Evolutionary conservation across 2,888 invertebrate genomes (phyloP).

Genomic region (Drosophila prostipennis): DNA sequence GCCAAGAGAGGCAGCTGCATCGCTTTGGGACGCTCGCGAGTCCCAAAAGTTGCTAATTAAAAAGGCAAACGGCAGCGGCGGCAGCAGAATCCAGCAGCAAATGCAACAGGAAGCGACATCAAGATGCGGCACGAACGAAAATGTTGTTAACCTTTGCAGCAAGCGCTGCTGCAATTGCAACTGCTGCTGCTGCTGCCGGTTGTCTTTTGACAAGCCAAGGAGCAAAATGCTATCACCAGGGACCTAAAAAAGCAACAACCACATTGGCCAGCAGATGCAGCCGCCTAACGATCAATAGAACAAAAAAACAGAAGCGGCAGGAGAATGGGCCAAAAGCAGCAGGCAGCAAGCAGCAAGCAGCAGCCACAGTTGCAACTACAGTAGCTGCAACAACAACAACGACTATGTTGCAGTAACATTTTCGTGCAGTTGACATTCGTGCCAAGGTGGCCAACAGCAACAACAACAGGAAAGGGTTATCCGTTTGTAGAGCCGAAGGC

Average conservation of each 20-base stretch:
- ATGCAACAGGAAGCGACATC: constrained; percentile 75
- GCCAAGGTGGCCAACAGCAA: constrained; percentile 67
- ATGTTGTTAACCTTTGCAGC: constrained; percentile 77
- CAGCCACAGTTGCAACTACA: constrained; percentile 29
- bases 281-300: constrained; percentile 78
- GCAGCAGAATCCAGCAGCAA: constrained; percentile 54
- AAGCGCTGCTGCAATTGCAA: constrained; percentile 36
- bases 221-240: constrained; percentile 77
- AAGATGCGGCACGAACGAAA: constrained; percentile 79
- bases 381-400: constrained; percentile 41
- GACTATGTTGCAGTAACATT: constrained; percentile 63
- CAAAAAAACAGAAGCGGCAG: constrained; percentile 69
- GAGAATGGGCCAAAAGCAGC: constrained; percentile 49
- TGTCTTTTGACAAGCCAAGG: constrained; percentile 77
- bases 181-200: constrained; percentile 46
- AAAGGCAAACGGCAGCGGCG: constrained; percentile 70
- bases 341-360: constrained; percentile 59
- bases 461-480: constrained; percentile 21
- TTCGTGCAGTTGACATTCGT: constrained; percentile 79
- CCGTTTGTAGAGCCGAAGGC: background rate
- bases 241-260: constrained; percentile 60
- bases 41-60: constrained; percentile 80
- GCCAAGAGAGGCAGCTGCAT: constrained; percentile 53
- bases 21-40: constrained; percentile 68
- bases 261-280: constrained; percentile 36